Conservation (phyloP, 2,888 invertebrate species). For the Odontomyia ornata region DNA sequence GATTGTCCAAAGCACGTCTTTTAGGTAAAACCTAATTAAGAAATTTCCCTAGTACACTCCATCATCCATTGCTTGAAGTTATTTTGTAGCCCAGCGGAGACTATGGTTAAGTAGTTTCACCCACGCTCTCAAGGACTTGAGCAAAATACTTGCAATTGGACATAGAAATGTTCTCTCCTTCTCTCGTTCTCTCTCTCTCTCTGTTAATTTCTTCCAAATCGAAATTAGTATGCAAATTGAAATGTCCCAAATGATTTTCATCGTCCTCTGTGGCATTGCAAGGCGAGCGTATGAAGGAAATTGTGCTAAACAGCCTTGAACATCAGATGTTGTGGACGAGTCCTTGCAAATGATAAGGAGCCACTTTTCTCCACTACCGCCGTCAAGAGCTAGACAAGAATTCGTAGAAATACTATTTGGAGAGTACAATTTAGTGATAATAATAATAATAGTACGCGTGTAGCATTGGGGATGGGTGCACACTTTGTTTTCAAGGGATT, state of each 20-base stretch:
- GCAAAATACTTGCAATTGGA: background rate
- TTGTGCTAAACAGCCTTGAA: constrained; percentile 29
- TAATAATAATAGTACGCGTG: background rate
- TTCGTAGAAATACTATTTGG: background rate
- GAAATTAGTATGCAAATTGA: constrained; percentile 44
- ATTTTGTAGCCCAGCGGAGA: constrained; percentile 17
- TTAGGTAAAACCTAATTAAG: constrained; percentile 41
- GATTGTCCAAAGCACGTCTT: constrained; percentile 35
- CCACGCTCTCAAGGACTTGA: too few species aligned
- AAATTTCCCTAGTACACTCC: constrained; percentile 28
- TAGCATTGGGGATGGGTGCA: background rate
- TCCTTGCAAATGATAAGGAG: constrained; percentile 20
- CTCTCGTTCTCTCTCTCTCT: too few species aligned
- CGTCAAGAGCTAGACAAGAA: background rate
- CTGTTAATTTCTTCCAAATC: constrained; percentile 34
- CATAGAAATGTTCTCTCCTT: constrained; percentile 38
- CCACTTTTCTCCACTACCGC: background rate
- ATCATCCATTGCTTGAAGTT: constrained; percentile 37
- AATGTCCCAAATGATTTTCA: constrained; percentile 26
- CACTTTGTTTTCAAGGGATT: background rate
- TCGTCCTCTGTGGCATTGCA: constrained; percentile 1
- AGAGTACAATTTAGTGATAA: background rate
- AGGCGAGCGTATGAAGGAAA: background rate
- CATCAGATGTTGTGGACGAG: constrained; percentile 19
- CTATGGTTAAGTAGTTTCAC: background rate